Evolutionary conservation across 2,113 vertebrate species (phyloP).

Genomic region (Dicaeum eximium): DNA sequence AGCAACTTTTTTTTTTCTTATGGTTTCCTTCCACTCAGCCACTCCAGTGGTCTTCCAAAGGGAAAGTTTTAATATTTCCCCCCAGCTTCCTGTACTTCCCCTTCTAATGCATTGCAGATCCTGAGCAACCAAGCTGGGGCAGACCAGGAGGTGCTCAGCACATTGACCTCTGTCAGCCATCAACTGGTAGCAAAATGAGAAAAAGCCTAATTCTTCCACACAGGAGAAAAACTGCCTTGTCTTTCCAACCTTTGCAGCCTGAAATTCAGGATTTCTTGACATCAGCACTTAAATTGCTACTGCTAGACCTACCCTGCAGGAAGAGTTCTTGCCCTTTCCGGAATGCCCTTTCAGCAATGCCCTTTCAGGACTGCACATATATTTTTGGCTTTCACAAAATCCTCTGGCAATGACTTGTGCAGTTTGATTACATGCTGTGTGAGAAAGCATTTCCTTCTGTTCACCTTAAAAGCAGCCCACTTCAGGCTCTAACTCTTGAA

Average conservation of each 20-base stretch:
- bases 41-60: background rate
- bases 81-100: background rate
- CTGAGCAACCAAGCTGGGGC: background rate
- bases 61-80: background rate
- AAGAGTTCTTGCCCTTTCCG: background rate
- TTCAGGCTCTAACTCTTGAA: background rate
- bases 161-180: background rate
- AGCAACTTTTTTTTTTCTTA: background rate
- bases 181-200: background rate
- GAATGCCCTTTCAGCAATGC: background rate
- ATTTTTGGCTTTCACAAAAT: background rate
- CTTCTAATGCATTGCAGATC: background rate
- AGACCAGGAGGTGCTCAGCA: background rate
- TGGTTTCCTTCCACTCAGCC: background rate
- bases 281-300: background rate
- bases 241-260: background rate
- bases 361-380: background rate
- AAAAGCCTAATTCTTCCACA: background rate
- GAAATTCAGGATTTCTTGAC: background rate
- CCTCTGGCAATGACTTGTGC: background rate
- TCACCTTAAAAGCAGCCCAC: background rate
- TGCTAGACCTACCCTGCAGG: background rate
- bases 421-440: background rate
- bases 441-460: conserved; percentile 1
- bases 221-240: background rate